Evolutionary conservation across 2,797 vertebrate species (phyloP).

Genomic region (Anguilla megastoma): DNA sequence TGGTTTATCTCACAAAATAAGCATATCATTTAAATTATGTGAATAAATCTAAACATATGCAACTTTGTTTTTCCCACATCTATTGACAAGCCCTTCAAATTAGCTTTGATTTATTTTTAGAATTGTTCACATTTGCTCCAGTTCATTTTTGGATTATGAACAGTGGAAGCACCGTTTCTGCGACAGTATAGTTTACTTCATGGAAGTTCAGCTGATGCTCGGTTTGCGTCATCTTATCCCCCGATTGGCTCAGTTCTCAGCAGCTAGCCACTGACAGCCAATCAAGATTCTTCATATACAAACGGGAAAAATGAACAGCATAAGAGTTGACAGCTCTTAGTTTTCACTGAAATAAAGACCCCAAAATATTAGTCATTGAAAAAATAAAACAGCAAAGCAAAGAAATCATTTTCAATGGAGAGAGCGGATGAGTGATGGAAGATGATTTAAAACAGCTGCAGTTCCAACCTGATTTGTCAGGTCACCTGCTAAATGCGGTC

Average conservation of each 20-base stretch:
- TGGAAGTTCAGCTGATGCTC: not conserved
- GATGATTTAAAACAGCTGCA: constrained; percentile 4
- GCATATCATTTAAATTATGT: not conserved
- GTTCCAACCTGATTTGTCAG: not conserved
- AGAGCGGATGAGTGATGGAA: not conserved
- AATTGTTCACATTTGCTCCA: not conserved
- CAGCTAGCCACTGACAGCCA: not conserved
- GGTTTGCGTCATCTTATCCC: not conserved
- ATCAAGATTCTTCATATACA: not conserved
- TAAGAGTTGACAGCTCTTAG: not conserved
- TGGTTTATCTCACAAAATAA: not conserved
- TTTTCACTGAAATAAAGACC: not conserved
- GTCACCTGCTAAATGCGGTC: constrained; percentile 27
- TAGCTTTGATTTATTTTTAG: not conserved
- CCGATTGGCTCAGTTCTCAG: not conserved
- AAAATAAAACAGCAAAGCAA: not conserved
- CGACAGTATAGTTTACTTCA: not conserved
- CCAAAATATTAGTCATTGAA: not conserved
- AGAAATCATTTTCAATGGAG: not conserved
- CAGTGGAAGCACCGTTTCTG: not conserved
- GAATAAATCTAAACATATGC: not conserved
- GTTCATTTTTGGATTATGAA: not conserved
- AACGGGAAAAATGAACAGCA: not conserved
- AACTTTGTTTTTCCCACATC: not conserved
- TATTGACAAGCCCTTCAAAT: not conserved